Base-by-base conservation (phyloP, 2,797 vertebrate species). In the Apodemus agrarius region DNA sequence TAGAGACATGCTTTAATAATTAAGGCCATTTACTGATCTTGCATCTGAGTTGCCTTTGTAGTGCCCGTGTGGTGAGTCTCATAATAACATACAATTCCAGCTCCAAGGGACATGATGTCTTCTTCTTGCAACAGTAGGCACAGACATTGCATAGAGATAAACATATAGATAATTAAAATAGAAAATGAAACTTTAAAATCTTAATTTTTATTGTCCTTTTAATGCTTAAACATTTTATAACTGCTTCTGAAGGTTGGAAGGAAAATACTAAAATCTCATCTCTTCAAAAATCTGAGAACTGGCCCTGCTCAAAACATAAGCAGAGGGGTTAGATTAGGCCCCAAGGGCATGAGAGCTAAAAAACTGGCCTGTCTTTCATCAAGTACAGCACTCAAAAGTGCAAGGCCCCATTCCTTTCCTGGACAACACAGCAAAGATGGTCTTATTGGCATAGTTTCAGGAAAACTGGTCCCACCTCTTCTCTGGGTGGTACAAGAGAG, bases 131-230 rank as follows among this genome's bases (percentile, higher is more conserved):
- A 59, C 52, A 59, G 69, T 54, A 59, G 11, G 29, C 16, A 31
- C 5, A 57, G 16, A 31, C 37, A 26, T 8, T 24, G 37, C 22
- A 57, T 37, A 54, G 7, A 87, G 17, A n/a, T 0, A 54, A 14
- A 54, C 6, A 52, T 13, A 67, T 29, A 37, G 34, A 11, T 37
- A 72, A 37, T 69, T 72, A 54, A 72, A 65, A 12, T 31, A 29
- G 43, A 82, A 67, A 87, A 29, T 57, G 1, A 57, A 86, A 88
- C 91, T 95, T 34, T 90, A 63, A 96, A 81, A 76, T 24, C 17
- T 83, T 9, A 83, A 63, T 72, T 80, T 87, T 26, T 65, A 14
- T 72, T 95, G 94, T 86, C 29, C 82, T 95, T 96, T 79, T 40
- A 90, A 90, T 46, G 79, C 1, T 78, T 89, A 95, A 84, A 49